These are phyloP conservation scores for Plusia festucae DNA, from an alignment of 2,888 invertebrate species.

Conservation along the genomic window DNA sequence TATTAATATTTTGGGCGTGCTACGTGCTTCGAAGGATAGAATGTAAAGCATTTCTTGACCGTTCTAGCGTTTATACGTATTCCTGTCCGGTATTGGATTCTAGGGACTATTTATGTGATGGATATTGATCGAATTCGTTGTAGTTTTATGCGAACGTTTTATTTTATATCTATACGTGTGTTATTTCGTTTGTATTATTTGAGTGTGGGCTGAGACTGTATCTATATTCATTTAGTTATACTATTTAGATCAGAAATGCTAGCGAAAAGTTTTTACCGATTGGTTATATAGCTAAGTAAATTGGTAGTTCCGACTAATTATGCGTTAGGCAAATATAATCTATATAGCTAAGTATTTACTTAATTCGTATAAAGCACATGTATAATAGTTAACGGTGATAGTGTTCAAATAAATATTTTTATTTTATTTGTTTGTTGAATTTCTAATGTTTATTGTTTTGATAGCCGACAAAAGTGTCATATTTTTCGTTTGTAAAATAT, in stretches of 20 bases:
- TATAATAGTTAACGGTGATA: too few relatives aligned
- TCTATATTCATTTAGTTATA: background rate
- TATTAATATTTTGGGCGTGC: slow-evolving; percentile 73
- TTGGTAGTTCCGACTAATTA: too few relatives aligned
- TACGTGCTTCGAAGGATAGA: slow-evolving; percentile 54
- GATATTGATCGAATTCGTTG: slow-evolving; percentile 50
- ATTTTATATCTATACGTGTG: slow-evolving; percentile 26
- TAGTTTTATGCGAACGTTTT: slow-evolving; percentile 43
- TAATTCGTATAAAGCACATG: too few relatives aligned
- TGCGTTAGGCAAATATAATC: too few relatives aligned
- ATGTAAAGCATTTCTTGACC: slow-evolving; percentile 66
- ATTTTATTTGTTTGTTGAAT: too few relatives aligned
- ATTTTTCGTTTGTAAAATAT: too few relatives aligned
- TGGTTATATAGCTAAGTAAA: too few relatives aligned
- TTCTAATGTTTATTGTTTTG: too few relatives aligned
- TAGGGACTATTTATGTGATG: slow-evolving; percentile 48
- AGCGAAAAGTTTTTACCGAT: background rate
- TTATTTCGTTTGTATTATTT: slow-evolving; percentile 4
- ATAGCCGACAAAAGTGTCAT: too few relatives aligned
- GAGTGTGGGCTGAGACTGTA: background rate
- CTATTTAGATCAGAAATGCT: background rate
- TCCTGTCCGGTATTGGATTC: slow-evolving; percentile 42
- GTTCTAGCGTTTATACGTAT: slow-evolving; percentile 46
- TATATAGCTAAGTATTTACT: too few relatives aligned
- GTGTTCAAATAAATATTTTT: too few relatives aligned